Evolutionary conservation across 2,113 vertebrate genomes (phyloP), one percentile per base, ranked within the genome.

Genomic region (Salvelinus alpinus): DNA sequence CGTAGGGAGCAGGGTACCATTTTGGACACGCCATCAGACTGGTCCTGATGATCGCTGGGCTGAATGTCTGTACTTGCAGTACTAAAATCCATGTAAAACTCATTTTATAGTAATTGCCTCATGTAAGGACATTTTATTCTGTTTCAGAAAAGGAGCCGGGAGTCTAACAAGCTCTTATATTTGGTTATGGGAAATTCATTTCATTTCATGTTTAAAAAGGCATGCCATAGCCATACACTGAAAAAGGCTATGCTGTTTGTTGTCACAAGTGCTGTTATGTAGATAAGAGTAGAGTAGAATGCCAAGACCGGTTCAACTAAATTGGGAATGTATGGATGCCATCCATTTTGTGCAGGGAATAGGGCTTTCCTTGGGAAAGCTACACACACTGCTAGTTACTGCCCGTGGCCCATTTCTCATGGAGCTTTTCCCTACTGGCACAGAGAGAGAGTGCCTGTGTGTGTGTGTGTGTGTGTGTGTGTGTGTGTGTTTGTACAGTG

Each of bases 321-420:
- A 57, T 5, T 24, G 51, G 59, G 73, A 47, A 29, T 67, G 69
- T 77, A 78, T 82, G 80, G 79, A 78, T 8, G n/a, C 80, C 31
- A 80, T 80, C 86, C 75, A 83, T 88, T 84, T 85, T 86, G 84
- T 78, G 88, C 80, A 82, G 51, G 24, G 71, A 81, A 81, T 70
- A 81, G 87, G 88, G 85, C 83, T 90, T 90, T 91, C 87, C 87
- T 87, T 86, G 88, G 88, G 87, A 86, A 88, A 85, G 79, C 60
- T 78, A 79, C 79, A 81, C 51, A 11, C 57, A 69, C 73, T 86
- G 85, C 83, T 80, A 44, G 38, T 44, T 44, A 75, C 29, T 27
- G 73, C 76, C 51, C 0, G 75, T 72, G 81, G 60, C 74, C 57
- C 29, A 51, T 51, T 75, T 65, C 34, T 77, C 78, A 62, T 48